Percentiles rank a stretch among this genome's conserved stretches.
These are phyloP conservation scores for Parnassius smintheus DNA, from an alignment of 2,888 invertebrate species.

Conservation along the genomic window DNA sequence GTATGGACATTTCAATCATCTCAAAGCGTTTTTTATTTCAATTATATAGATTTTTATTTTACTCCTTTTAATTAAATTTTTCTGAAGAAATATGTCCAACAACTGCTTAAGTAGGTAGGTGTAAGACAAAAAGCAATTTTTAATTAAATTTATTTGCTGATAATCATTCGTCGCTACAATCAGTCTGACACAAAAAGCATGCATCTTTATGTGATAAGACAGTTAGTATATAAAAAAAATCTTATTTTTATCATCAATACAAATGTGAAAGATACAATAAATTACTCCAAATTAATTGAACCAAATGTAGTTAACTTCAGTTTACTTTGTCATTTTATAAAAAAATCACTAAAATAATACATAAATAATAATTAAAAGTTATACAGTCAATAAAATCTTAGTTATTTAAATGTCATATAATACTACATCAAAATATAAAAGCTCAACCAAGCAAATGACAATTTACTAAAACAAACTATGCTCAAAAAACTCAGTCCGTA, in stretches of 20 bases:
- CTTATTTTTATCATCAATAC: background rate
- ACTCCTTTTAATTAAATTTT: no score
- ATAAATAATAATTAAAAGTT: conserved; percentile 33
- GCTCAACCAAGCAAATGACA: conserved; percentile 48
- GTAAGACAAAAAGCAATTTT: no score
- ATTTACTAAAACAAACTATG: conserved; percentile 59
- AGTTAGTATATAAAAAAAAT: background rate
- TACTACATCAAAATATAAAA: conserved; percentile 54
- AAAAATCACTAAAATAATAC: conserved; percentile 21
- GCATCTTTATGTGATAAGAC: background rate
- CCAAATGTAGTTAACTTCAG: conserved; percentile 5
- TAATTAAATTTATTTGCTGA: no score
- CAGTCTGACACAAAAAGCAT: background rate
- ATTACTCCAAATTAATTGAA: conserved; percentile 1
- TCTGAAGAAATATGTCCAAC: no score
- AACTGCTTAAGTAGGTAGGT: background rate
- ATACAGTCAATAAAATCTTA: conserved; percentile 38
- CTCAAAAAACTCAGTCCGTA: conserved; percentile 53
- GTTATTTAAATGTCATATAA: conserved; percentile 40
- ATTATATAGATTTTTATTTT: no score
- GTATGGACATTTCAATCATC: no score
- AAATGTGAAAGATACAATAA: conserved; percentile 2
- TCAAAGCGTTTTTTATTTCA: no score
- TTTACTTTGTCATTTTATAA: conserved; percentile 13
- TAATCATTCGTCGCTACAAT: no score